These are phyloP conservation scores for Hystrix brachyura DNA, from an alignment of 2,113 vertebrate species.

Conservation along the genomic window DNA sequence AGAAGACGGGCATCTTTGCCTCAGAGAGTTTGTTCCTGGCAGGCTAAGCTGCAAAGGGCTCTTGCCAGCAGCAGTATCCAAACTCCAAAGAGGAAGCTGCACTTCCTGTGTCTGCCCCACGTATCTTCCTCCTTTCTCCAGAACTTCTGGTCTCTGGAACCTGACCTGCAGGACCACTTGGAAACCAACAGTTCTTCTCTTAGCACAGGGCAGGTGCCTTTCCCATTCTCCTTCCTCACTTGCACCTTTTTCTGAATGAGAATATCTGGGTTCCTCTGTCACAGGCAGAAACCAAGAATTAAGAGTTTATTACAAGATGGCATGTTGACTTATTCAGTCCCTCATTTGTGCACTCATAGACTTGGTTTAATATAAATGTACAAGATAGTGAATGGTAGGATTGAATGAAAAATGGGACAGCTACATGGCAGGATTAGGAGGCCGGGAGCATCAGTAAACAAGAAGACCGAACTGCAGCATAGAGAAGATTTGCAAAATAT, in stretches of 20 bases:
- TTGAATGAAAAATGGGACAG: background rate
- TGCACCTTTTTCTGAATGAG: background rate
- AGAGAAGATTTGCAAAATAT: background rate
- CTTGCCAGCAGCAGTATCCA: background rate
- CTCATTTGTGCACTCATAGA: background rate
- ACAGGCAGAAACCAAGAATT: constrained; percentile 23
- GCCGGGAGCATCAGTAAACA: background rate
- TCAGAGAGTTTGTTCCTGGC: background rate
- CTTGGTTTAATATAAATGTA: background rate
- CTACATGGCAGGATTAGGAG: background rate
- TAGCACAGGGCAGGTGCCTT: background rate
- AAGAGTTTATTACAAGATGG: background rate
- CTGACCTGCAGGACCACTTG: background rate
- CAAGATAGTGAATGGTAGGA: background rate
- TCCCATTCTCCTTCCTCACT: background rate
- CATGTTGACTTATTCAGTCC: background rate
- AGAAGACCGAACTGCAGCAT: background rate
- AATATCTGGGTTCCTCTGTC: background rate
- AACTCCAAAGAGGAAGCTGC: background rate
- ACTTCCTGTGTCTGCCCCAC: background rate
- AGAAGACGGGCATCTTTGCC: background rate
- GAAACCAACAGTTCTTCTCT: background rate
- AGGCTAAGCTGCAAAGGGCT: background rate
- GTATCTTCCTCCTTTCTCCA: background rate
- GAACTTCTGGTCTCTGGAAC: background rate